phyloP scores from a whole-genome alignment of 1,140 invertebrate species.

The Diprion similis region DNA sequence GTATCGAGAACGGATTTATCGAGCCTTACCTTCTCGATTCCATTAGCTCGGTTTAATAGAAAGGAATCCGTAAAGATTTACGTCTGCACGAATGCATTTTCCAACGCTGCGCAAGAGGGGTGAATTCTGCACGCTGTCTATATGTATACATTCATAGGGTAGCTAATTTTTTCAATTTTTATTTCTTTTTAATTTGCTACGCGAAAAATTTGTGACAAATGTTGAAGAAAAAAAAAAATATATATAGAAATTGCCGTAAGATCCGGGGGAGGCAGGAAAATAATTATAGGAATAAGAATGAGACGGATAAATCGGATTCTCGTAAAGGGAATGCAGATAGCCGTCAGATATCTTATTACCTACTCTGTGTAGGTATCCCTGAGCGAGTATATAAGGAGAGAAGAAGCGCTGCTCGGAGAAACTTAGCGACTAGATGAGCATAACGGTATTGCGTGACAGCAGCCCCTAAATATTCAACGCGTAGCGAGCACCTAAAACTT shows the following conservation, averaged over 20 bases:
- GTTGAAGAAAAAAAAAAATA: no score
- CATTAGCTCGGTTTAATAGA: background rate
- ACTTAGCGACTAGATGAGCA: conserved; percentile 54
- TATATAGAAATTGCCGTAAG: no score
- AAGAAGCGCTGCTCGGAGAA: conserved; percentile 22
- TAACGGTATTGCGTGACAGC: conserved; percentile 63
- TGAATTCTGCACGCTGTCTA: background rate
- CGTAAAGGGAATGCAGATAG: background rate
- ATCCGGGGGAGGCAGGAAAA: background rate
- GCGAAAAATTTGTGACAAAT: no score
- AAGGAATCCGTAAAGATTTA: background rate
- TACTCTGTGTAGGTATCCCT: conserved; percentile 31
- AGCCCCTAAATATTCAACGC: conserved; percentile 60
- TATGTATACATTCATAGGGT: no score
- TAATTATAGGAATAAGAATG: background rate
- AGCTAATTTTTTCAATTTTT: no score
- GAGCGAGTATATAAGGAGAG: conserved; percentile 27
- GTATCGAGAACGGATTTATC: conserved; percentile 57
- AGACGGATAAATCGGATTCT: background rate
- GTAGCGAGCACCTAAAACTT: conserved; percentile 58
- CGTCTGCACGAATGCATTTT: background rate
- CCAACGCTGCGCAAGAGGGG: background rate
- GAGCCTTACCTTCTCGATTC: conserved; percentile 30
- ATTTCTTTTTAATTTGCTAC: no score
- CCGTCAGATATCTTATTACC: conserved; percentile 46